These are phyloP conservation scores for Cheilosia soror DNA, from an alignment of 2,888 invertebrate species.

Conservation along the genomic window DNA sequence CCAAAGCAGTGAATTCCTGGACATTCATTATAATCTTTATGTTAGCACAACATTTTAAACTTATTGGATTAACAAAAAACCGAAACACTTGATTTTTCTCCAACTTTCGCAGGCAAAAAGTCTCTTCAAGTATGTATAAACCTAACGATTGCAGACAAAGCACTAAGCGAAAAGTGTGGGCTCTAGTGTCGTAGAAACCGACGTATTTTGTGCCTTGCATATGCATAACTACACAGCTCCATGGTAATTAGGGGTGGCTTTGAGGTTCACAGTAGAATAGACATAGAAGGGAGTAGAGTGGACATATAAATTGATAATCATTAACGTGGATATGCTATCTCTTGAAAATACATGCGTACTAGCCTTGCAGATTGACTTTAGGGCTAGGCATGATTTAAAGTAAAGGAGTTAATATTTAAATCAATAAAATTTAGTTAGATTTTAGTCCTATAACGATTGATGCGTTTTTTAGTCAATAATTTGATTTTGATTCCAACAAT, in stretches of 20 bases:
- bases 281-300: conserved; percentile 18
- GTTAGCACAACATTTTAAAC: background rate
- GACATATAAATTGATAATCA: conserved; percentile 47
- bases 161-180: conserved; percentile 32
- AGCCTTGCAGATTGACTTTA: background rate
- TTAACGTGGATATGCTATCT: conserved; percentile 28
- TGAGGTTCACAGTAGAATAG: conserved; percentile 23
- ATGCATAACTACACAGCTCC: conserved; percentile 64
- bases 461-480: background rate
- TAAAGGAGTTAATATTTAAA: background rate
- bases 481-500: background rate
- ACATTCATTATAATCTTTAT: conserved; percentile 54
- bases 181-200: conserved; percentile 2
- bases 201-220: conserved; percentile 43
- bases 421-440: background rate
- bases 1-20: conserved; percentile 69
- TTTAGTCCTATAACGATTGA: background rate
- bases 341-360: conserved; percentile 23
- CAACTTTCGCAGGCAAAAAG: conserved; percentile 7
- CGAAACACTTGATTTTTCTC: background rate
- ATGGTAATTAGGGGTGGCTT: conserved; percentile 63
- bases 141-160: conserved; percentile 13
- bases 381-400: background rate
- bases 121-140: background rate
- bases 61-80: background rate